Conservation (phyloP, 2,797 vertebrate species). For the Esox masquinongy region DNA sequence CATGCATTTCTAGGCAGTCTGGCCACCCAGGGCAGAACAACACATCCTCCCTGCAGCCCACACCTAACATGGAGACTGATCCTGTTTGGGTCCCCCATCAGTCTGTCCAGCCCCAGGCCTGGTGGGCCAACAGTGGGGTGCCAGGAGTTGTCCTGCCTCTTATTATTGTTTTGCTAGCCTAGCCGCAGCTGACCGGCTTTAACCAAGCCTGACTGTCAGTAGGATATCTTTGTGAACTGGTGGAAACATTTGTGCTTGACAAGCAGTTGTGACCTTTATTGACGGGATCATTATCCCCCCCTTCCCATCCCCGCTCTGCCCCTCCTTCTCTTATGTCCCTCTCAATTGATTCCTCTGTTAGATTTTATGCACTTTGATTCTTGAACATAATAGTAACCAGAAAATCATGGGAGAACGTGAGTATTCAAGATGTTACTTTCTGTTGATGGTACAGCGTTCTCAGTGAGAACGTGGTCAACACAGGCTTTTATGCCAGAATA, state of each 20-base stretch:
- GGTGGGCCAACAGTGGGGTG: not conserved
- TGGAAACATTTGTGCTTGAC: conserved; percentile 49
- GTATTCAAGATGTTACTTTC: too few species aligned
- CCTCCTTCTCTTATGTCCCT: conserved; percentile 56
- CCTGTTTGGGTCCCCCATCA: conserved; percentile 49
- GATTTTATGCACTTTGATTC: too few species aligned
- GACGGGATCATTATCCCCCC: conserved; percentile 69
- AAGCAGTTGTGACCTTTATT: conserved; percentile 70
- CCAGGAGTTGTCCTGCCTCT: conserved; percentile 11
- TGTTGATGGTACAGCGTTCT: too few species aligned
- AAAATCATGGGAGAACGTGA: too few species aligned
- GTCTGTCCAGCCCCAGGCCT: conserved; percentile 30
- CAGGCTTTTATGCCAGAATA: too few species aligned
- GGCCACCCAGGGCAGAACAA: not conserved
- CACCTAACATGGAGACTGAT: conserved; percentile 7
- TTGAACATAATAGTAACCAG: too few species aligned
- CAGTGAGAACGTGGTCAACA: too few species aligned
- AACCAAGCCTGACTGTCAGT: conserved; percentile 56
- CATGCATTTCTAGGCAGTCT: not conserved
- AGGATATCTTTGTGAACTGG: conserved; percentile 63
- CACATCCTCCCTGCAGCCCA: conserved; percentile 11
- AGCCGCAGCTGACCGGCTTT: conserved; percentile 40
- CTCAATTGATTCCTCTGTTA: conserved; percentile 53
- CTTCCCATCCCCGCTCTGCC: too few species aligned
- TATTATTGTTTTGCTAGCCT: not conserved